phyloP scores from a whole-genome alignment of 2,797 vertebrate genomes.

The Streptopelia turtur region DNA sequence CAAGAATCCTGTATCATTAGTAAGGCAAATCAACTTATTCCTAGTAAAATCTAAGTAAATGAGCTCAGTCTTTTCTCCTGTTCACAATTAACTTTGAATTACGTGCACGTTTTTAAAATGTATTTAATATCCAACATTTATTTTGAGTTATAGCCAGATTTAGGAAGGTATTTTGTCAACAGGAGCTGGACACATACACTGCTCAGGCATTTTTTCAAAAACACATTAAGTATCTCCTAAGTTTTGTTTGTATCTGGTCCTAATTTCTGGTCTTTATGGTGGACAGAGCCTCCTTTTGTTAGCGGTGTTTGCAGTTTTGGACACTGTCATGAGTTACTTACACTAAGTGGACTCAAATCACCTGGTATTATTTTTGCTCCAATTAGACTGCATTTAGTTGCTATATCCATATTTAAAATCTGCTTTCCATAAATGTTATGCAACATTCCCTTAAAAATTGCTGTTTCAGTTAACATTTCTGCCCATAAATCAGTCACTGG shows the following conservation, averaged over 20 bases:
- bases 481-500: conserved; percentile 67
- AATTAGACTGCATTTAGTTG: neutral
- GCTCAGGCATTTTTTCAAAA: neutral
- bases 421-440: conserved; percentile 48
- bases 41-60: neutral
- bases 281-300: neutral
- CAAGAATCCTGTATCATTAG: conserved; percentile 11
- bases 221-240: neutral
- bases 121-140: neutral
- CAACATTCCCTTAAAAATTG: conserved; percentile 48
- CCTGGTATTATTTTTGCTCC: conserved; percentile 8
- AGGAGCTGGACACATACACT: neutral
- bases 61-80: neutral
- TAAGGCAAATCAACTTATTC: neutral
- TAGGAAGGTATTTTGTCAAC: neutral
- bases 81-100: neutral
- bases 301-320: neutral
- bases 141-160: neutral
- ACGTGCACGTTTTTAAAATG: neutral
- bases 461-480: conserved; percentile 66
- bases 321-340: neutral
- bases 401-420: conserved; percentile 21
- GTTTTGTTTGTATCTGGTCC: neutral
- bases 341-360: neutral
- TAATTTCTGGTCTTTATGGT: neutral